These are phyloP conservation scores for Numenius arquata DNA, from an alignment of 2,113 vertebrate genomes.

Conservation along the genomic window DNA sequence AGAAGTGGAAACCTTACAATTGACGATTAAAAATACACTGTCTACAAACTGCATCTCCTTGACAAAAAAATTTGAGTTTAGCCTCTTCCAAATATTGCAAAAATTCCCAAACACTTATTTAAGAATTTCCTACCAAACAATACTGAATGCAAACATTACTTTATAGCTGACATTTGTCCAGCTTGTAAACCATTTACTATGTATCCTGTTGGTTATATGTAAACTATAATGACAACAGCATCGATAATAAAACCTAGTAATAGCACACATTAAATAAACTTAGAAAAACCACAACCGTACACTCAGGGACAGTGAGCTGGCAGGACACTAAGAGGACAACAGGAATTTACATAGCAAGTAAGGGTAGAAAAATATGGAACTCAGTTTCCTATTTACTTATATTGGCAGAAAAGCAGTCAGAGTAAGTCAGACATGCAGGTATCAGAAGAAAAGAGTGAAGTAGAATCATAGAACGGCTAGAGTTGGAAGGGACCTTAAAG, in stretches of 20 bases:
- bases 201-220: not conserved
- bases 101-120: not conserved
- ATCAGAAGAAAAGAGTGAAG: not conserved
- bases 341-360: not conserved
- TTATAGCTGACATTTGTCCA: not conserved
- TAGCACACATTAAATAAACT: not conserved
- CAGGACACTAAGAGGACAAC: not conserved
- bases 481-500: no score
- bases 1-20: accelerated
- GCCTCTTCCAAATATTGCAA: not conserved
- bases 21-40: not conserved
- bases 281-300: not conserved
- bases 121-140: not conserved
- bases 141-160: not conserved
- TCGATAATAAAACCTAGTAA: not conserved
- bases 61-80: not conserved
- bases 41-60: not conserved
- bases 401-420: not conserved
- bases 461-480: no score
- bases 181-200: not conserved
- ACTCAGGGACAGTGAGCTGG: not conserved
- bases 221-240: not conserved
- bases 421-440: accelerated
- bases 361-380: not conserved
- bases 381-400: not conserved